Evolutionary conservation across 2,888 invertebrate genomes (phyloP).

Genomic region (Agriopis marginaria): DNA sequence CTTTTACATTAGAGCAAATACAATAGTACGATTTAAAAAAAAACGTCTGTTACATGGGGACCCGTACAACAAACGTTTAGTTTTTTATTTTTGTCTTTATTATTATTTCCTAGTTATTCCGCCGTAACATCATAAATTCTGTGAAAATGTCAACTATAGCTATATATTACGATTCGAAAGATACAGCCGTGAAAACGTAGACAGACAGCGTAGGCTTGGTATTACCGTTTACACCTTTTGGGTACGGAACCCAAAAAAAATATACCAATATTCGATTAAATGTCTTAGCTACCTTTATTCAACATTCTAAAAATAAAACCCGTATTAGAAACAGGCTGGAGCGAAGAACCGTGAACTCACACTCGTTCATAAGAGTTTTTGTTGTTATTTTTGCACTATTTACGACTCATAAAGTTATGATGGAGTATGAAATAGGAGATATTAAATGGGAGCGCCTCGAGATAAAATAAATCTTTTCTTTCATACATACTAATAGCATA

Average conservation of each 20-base stretch:
- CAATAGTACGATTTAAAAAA: no score
- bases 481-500: neutral
- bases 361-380: constrained; percentile 39
- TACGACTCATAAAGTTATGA: constrained; percentile 45
- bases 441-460: constrained; percentile 20
- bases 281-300: constrained; percentile 25
- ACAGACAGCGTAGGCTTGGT: no score
- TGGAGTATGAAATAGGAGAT: constrained; percentile 24
- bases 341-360: constrained; percentile 26
- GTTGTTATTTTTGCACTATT: constrained; percentile 46
- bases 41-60: no score
- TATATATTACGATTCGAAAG: no score
- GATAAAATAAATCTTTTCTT: constrained; percentile 4
- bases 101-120: no score
- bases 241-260: neutral
- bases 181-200: no score
- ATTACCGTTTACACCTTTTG: no score
- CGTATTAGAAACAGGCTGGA: constrained; percentile 13
- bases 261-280: constrained; percentile 7
- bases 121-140: no score
- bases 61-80: no score
- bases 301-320: constrained; percentile 29
- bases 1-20: no score
- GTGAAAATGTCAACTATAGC: no score
- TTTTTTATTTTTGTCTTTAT: no score